phyloP scores from a whole-genome alignment of 2,797 vertebrate genomes.

The Nothura maculosa region DNA sequence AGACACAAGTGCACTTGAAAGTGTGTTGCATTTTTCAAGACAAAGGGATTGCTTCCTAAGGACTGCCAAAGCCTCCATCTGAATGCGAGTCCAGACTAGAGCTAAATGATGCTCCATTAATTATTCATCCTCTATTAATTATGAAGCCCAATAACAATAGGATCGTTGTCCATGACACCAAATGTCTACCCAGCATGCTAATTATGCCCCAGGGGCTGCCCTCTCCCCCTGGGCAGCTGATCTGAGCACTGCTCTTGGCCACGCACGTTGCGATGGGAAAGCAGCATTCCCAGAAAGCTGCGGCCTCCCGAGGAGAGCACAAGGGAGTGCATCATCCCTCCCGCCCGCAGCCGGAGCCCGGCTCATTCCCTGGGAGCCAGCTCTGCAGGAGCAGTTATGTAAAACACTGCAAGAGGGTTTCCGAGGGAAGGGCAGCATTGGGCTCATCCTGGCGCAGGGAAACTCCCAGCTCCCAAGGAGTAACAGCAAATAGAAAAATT shows the following conservation, averaged over 20 bases:
- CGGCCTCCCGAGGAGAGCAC: background rate
- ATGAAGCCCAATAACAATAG: slow-evolving; percentile 22
- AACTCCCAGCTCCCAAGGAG: background rate
- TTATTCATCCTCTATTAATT: slow-evolving; percentile 63
- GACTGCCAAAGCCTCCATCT: background rate
- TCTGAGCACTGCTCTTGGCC: background rate
- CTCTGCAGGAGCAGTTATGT: background rate
- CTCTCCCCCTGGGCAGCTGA: background rate
- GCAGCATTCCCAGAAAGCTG: background rate
- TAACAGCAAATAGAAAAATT: background rate
- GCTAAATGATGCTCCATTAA: slow-evolving; percentile 30
- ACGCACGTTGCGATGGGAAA: background rate
- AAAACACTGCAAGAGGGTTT: slow-evolving; percentile 24
- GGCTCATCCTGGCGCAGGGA: background rate
- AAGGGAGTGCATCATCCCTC: background rate
- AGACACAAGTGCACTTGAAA: background rate
- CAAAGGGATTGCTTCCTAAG: background rate
- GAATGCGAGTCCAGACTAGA: background rate
- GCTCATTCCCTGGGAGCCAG: background rate
- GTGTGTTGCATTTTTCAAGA: accelerated
- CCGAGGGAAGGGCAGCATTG: background rate
- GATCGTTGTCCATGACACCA: slow-evolving; percentile 7
- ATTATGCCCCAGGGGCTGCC: background rate
- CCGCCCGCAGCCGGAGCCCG: background rate
- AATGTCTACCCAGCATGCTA: slow-evolving; percentile 20